These are phyloP conservation scores for Zosterops japonicus DNA, from an alignment of 2,113 vertebrate species.

Conservation along the genomic window DNA sequence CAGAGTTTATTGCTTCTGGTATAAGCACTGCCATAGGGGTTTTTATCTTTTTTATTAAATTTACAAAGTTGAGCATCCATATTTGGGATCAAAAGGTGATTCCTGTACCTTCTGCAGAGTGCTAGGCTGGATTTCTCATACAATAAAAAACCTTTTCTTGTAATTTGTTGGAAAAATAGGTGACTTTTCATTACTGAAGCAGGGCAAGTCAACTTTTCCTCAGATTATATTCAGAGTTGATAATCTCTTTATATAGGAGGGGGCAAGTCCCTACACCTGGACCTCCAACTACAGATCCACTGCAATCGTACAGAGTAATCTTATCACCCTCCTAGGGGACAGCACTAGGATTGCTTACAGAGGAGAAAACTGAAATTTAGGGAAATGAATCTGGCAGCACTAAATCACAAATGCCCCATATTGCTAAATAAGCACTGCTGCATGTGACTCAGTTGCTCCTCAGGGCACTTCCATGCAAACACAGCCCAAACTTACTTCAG, in stretches of 20 bases:
- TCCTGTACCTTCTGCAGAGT: slow-evolving; percentile 55
- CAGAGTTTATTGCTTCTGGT: slow-evolving; percentile 89
- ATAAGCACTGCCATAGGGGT: slow-evolving; percentile 60
- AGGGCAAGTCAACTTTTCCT: slow-evolving; percentile 74
- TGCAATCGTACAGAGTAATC: slow-evolving; percentile 70
- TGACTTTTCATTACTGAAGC: slow-evolving; percentile 68
- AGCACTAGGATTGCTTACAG: background rate
- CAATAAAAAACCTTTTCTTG: slow-evolving; percentile 83
- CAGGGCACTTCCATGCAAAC: background rate
- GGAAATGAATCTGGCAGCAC: background rate
- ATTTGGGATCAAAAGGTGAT: slow-evolving; percentile 80
- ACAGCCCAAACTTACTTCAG: background rate
- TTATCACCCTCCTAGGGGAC: slow-evolving; percentile 57
- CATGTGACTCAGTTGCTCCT: background rate
- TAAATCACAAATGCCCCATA: background rate
- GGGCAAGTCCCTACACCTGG: slow-evolving; percentile 70
- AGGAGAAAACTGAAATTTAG: background rate
- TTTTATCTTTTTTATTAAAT: slow-evolving; percentile 85
- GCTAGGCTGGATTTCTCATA: slow-evolving; percentile 69
- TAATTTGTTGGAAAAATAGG: slow-evolving; percentile 74
- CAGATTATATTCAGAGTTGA: slow-evolving; percentile 78
- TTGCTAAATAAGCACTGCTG: background rate
- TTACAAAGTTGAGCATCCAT: slow-evolving; percentile 76
- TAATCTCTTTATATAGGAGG: slow-evolving; percentile 83
- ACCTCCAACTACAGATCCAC: slow-evolving; percentile 54